Conservation (phyloP, 1,140 invertebrate genomes). For the Ericerus pela region DNA sequence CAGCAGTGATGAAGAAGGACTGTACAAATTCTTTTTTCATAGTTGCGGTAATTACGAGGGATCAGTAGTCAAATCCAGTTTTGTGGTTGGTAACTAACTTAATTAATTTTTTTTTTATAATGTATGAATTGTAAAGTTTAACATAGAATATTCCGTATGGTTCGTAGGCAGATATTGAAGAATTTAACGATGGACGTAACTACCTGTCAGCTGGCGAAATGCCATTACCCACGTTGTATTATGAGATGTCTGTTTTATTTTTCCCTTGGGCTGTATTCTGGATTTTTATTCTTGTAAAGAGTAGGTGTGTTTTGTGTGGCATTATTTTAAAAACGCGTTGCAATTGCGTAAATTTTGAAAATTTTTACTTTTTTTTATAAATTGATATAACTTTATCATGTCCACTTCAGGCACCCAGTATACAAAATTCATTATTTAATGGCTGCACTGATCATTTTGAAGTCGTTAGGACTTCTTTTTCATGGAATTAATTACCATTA, state of each 20-base stretch:
- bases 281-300: slow-evolving; percentile 75
- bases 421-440: slow-evolving; percentile 97
- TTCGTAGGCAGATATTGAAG: slow-evolving; percentile 40
- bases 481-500: slow-evolving; percentile 96
- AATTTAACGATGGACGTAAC: slow-evolving; percentile 63
- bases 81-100: slow-evolving; percentile 39
- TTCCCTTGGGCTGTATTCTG: slow-evolving; percentile 79
- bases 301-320: slow-evolving; percentile 28
- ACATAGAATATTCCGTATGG: neutral
- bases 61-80: slow-evolving; percentile 37
- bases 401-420: slow-evolving; percentile 53
- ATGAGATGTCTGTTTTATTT: slow-evolving; percentile 80
- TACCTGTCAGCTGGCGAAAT: slow-evolving; percentile 95
- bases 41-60: slow-evolving; percentile 67
- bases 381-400: neutral
- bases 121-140: neutral
- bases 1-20: slow-evolving; percentile 63
- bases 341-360: neutral
- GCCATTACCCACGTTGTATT: slow-evolving; percentile 82
- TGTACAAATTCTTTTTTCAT: slow-evolving; percentile 92
- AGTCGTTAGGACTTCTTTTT: slow-evolving; percentile 81
- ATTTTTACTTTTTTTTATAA: neutral
- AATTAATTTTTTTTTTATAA: slow-evolving; percentile 3
- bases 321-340: neutral
- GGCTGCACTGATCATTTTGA: slow-evolving; percentile 83